Evolutionary conservation across 2,888 invertebrate genomes (phyloP).

Genomic region (Eupeodes latifasciatus): DNA sequence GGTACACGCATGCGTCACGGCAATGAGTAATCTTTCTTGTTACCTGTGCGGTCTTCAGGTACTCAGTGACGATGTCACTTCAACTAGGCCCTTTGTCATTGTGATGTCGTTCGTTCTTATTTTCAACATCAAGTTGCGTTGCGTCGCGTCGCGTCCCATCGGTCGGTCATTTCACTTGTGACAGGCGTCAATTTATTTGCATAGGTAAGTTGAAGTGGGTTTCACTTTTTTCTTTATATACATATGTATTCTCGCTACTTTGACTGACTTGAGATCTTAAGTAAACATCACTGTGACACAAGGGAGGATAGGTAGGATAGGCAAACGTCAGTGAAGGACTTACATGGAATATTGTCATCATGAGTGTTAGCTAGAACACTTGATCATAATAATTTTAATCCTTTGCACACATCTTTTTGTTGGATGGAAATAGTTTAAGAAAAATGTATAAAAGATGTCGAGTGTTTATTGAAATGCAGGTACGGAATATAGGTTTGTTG

Average conservation of each 20-base stretch:
- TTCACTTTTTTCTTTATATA: conserved; percentile 32
- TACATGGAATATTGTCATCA: conserved; percentile 73
- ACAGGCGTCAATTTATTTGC: conserved; percentile 71
- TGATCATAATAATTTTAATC: conserved; percentile 66
- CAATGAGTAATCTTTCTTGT: conserved; percentile 44
- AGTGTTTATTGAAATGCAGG: conserved; percentile 4
- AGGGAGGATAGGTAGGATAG: conserved; percentile 1
- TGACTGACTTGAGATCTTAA: conserved; percentile 19
- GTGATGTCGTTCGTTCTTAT: conserved; percentile 40
- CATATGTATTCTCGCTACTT: conserved; percentile 17
- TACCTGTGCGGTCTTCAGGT: conserved; percentile 71
- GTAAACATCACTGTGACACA: conserved; percentile 60
- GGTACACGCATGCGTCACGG: conserved; percentile 4
- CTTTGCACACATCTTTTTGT: conserved; percentile 64
- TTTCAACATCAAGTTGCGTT: conserved; percentile 20
- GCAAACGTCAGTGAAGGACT: conserved; percentile 53
- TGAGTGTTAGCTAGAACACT: conserved; percentile 68
- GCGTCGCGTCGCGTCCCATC: background rate
- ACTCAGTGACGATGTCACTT: conserved; percentile 71
- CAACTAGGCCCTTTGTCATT: conserved; percentile 64
- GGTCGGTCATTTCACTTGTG: conserved; percentile 45
- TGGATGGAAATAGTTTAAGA: conserved; percentile 18
- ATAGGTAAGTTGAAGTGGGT: conserved; percentile 68
- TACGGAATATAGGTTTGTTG: too few relatives aligned
- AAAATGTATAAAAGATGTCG: background rate